Base-by-base conservation (phyloP, 2,888 invertebrate genomes). In the Aspidiotus destructor region DNA sequence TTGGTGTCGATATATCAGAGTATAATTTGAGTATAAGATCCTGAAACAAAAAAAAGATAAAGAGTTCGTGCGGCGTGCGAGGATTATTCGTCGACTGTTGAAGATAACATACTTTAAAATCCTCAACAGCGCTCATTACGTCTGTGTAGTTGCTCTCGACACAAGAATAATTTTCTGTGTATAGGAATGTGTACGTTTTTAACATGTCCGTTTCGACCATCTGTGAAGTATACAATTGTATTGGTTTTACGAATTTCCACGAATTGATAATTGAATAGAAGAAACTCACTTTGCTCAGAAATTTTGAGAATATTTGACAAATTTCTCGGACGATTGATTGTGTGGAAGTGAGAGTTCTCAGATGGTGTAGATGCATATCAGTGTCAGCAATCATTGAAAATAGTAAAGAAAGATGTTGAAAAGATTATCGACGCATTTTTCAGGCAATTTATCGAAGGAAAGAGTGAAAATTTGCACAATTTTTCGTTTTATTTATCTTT, bases 111-210 rank as follows among this genome's bases (percentile, higher is more conserved):
- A 65, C 65, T 44, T 65, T 65, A 11, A 65, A 13, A 41, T 65
- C 57, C 44, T 57, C 65, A 8, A 65, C 44, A 17, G 55, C 13
- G 7, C 57, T 54, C 6, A 65, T 42, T 13, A 65, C 55, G 17
- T 42, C 16, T 13, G 16, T 57, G 2, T 55, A 41, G 15, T 65
- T 57, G 17, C 57, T 57, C 17, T 65, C 65, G 11, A 57, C 16
- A n/a, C 48, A 65, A 7, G 55, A 17, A 13, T 42, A 42, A 15
- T 57, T 57, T 40, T 65, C 65, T 9, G 65, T 57, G 16, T 65
- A 65, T 11, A 65, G 40, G 41, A 65, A 65, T 8, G 65, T 65
- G n/a, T 41, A 65, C 9, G 65, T 57, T 44, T 57, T 65, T 17
- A 65, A 28, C 7, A 65, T 44, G 13, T 57, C 65, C 8, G 41